These are phyloP conservation scores for Polymixis lichenea DNA, from an alignment of 2,888 invertebrate species.

Conservation along the genomic window DNA sequence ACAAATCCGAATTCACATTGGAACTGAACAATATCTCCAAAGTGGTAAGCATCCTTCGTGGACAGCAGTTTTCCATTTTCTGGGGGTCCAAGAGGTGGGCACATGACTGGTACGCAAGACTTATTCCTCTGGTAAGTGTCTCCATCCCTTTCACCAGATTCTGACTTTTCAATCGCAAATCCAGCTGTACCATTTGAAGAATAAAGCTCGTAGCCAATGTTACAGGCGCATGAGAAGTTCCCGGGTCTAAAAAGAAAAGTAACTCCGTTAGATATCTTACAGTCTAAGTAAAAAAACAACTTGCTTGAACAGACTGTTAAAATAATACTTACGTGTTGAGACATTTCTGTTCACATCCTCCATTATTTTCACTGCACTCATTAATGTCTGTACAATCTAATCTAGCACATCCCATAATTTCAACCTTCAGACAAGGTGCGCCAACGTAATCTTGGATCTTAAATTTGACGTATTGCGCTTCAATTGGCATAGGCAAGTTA, in stretches of 20 bases:
- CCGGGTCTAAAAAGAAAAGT: slow-evolving; percentile 92
- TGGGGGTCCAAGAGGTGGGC: slow-evolving; percentile 93
- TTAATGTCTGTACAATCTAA: slow-evolving; percentile 97
- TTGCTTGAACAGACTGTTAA: neutral
- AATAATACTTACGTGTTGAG: slow-evolving; percentile 92
- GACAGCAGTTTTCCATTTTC: slow-evolving; percentile 96
- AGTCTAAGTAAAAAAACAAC: neutral
- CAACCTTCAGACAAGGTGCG: slow-evolving; percentile 96
- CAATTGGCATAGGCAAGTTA: slow-evolving; percentile 97
- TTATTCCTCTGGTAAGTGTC: slow-evolving; percentile 97
- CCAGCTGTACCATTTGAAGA: slow-evolving; percentile 97
- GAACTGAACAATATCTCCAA: slow-evolving; percentile 97
- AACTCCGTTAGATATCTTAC: neutral
- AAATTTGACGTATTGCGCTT: slow-evolving; percentile 96
- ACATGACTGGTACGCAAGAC: slow-evolving; percentile 98
- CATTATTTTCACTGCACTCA: slow-evolving; percentile 96
- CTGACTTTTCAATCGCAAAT: slow-evolving; percentile 94
- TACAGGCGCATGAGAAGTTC: slow-evolving; percentile 96
- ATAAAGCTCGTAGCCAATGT: slow-evolving; percentile 97
- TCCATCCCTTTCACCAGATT: slow-evolving; percentile 96
- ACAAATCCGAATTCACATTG: slow-evolving; percentile 98
- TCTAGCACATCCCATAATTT: slow-evolving; percentile 97
- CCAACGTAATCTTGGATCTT: slow-evolving; percentile 96
- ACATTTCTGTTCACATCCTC: slow-evolving; percentile 98
- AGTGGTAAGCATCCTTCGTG: slow-evolving; percentile 95